Percentiles rank a stretch among this genome's conserved stretches.
Evolutionary conservation across 2,797 vertebrate species (phyloP).

Genomic region (Sebastes hubbsi): DNA sequence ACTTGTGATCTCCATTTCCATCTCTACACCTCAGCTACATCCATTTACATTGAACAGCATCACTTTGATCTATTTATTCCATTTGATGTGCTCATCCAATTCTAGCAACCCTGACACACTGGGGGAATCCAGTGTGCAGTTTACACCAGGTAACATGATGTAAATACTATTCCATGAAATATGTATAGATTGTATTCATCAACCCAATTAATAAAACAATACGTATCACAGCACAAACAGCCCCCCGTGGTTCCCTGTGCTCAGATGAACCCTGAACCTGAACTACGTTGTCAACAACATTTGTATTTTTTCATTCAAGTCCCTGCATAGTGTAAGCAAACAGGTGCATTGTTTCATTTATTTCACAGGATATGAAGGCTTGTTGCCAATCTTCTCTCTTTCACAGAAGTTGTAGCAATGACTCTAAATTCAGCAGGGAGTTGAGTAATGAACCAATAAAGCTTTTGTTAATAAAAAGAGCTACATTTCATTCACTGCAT

Average conservation of each 20-base stretch:
- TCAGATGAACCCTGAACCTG: slow-evolving; percentile 8
- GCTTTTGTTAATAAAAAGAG: neutral
- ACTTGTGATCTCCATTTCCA: neutral
- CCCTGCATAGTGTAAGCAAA: neutral
- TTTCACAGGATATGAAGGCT: neutral
- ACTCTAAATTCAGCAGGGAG: slow-evolving; percentile 2
- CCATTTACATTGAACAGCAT: neutral
- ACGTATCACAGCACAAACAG: neutral
- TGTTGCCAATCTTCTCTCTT: neutral
- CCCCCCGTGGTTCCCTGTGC: neutral
- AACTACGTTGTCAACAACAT: neutral
- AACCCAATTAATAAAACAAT: slow-evolving; percentile 32
- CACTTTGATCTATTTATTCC: slow-evolving; percentile 44
- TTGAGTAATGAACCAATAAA: neutral
- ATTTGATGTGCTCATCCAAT: slow-evolving; percentile 40
- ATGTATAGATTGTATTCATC: slow-evolving; percentile 9
- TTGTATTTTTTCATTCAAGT: neutral
- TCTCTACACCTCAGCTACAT: neutral
- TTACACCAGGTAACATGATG: slow-evolving; percentile 26
- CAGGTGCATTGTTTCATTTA: neutral
- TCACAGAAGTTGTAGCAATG: neutral
- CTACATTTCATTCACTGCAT: neutral
- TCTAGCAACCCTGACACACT: neutral
- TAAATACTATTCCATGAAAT: slow-evolving; percentile 22
- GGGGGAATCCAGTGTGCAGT: neutral